Evolutionary conservation across 2,888 invertebrate genomes (phyloP), one percentile per base, ranked within the genome.

Genomic region (Bruchidius siliquastri): DNA sequence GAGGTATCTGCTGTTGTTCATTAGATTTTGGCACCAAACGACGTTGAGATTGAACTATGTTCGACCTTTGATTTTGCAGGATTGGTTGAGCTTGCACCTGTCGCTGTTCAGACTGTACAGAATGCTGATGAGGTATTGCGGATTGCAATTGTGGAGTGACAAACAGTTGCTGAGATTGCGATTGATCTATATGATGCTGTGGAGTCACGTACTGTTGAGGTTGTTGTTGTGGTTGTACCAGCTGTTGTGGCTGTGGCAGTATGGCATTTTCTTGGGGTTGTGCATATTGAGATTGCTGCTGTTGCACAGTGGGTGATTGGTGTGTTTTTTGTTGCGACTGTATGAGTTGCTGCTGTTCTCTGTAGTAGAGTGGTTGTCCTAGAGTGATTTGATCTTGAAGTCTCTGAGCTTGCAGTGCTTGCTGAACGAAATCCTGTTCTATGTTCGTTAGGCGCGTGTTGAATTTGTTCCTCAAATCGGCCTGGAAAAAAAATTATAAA

Each of bases 361-460:
- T 49, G 49, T 49, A 49, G 49, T 13, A 49, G 73, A 78, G 76
- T 21, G 79, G 81, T 74, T 81, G 78, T 67, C 80, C 82, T 75
- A 82, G 77, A 73, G 81, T 80, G 21, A 84, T 77, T 74, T 84
- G 82, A 71, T 84, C 80, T 77, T 85, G 86, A 10, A 87, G 77
- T 75, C 82, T 85, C 74, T 86, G 85, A 10, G 87, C 86, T 74
- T 85, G 85, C 18, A 86, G 78, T 0, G 86, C 85, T 82, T 87
- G 87, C 73, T 85, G 84, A 18, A 85, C 79, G 73, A 86, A 86
- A 79, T 87, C 87, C 72, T 85, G 83, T 80, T 87, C 82, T 68
- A 88, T 87, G 49, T 83, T 84, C 68, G 83, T 79, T 6, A 85
- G 76, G 73, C 85, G 83, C 32, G 83, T 49, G 49, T 49, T 49